Conservation (phyloP, 2,888 invertebrate species). For the Nasonia oneida region DNA sequence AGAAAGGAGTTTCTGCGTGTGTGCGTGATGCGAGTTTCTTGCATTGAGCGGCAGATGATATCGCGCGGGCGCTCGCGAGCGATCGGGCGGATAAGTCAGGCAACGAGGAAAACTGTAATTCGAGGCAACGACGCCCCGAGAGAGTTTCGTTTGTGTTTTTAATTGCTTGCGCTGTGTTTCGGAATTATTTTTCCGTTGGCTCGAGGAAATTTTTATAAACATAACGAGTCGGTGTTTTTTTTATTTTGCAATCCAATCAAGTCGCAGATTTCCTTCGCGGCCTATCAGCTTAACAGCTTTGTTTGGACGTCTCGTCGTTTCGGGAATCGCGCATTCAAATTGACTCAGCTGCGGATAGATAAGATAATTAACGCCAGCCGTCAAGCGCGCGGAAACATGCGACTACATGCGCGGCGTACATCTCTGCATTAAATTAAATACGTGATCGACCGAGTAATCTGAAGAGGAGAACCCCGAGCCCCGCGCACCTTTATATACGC, state of each 20-base stretch:
- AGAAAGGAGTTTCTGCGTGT: conserved; percentile 25
- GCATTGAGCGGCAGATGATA: conserved; percentile 24
- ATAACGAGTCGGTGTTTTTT: neutral
- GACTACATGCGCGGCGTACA: too few relatives aligned
- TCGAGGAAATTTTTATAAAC: neutral
- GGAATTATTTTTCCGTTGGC: neutral
- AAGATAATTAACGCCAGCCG: conserved; percentile 25
- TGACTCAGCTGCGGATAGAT: conserved; percentile 26
- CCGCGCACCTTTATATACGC: neutral
- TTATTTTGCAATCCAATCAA: neutral
- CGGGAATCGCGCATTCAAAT: conserved; percentile 13
- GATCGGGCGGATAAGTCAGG: neutral
- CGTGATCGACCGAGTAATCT: neutral
- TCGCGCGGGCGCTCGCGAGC: neutral
- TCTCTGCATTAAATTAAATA: neutral
- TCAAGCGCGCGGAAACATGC: neutral
- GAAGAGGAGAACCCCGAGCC: neutral
- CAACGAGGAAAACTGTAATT: conserved; percentile 23
- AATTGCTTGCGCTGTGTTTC: neutral
- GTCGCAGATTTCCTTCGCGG: neutral
- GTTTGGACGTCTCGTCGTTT: conserved; percentile 8
- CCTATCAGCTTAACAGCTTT: neutral
- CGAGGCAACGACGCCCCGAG: neutral
- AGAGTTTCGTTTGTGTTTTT: conserved; percentile 21
- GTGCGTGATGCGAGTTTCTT: neutral